Base-by-base conservation (phyloP, 1,140 invertebrate species). In the Cardiocondyla obscurior region DNA sequence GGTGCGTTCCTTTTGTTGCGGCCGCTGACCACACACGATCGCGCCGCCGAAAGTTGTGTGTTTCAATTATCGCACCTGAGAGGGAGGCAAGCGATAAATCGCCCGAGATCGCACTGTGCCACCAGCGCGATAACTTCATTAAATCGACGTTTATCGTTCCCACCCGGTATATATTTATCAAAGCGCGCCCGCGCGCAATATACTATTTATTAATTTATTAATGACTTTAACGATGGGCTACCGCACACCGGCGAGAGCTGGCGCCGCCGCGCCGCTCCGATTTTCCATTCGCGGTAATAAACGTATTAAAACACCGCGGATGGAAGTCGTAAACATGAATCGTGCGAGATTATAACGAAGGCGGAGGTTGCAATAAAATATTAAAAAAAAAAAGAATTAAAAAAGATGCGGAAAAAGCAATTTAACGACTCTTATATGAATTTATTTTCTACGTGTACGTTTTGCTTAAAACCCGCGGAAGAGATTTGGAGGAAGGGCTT, bases 51-150 rank as follows among this genome's bases (percentile, higher is more conserved):
- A 83, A 83, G 51, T 83, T 79, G 74, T 69, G 60, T 36, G 12
- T 83, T 83, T 81, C 82, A 67, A 83, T 83, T 83, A 88, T 82
- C 73, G 62, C 70, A 65, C 60, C 73, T 79, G 49, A 55, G 42
- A 65, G 33, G 49, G 22, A 42, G 46, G 46, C 64, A 42, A 33
- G 46, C 64, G 19, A 69, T 81, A 72, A 82, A 49, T 76, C 36
- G 51, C 25, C 25, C 51, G 69, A 72, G 69, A 81, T 81, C 70
- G 74, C 25, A 82, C 65, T 77, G 72, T 79, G 46, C 58, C 39
- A 12, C 14, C 55, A 44, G 28, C 16, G 36, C 58, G 51, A 83
- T 83, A 83, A 83, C 60, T 83, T 83, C 73, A 83, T 83, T 83
- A 67, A 42, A 79, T 57, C 60, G 82, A 79, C 82, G 55, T 83